phyloP scores from a whole-genome alignment of 2,113 vertebrate genomes.

The Nesoenas mayeri region DNA sequence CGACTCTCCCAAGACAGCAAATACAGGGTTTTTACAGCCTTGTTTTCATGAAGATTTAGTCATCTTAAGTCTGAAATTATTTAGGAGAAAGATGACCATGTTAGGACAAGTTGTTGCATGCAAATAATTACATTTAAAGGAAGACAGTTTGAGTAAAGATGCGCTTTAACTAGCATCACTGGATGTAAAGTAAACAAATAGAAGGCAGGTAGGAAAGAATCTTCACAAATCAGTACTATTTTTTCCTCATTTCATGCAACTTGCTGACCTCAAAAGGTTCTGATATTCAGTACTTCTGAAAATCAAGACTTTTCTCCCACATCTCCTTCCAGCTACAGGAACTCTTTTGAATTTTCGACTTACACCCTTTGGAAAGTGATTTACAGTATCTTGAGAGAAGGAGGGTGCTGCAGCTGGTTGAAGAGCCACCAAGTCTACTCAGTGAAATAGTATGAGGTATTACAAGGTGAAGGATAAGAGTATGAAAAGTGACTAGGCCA shows the following conservation, averaged over 20 bases:
- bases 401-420: background rate
- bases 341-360: background rate
- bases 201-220: background rate
- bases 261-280: background rate
- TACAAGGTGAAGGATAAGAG: background rate
- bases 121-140: background rate
- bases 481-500: background rate
- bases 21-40: background rate
- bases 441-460: background rate
- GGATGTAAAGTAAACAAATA: background rate
- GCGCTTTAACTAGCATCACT: background rate
- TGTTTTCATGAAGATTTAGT: constrained; percentile 31
- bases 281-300: background rate
- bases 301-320: background rate
- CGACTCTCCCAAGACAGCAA: background rate
- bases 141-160: background rate
- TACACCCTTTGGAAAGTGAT: background rate
- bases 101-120: background rate
- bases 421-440: background rate
- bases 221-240: background rate
- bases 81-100: background rate
- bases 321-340: background rate
- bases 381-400: background rate
- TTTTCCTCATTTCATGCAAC: background rate
- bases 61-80: background rate